phyloP scores from a whole-genome alignment of 1,140 invertebrate species.

The Trachymyrmex septentrionalis region DNA sequence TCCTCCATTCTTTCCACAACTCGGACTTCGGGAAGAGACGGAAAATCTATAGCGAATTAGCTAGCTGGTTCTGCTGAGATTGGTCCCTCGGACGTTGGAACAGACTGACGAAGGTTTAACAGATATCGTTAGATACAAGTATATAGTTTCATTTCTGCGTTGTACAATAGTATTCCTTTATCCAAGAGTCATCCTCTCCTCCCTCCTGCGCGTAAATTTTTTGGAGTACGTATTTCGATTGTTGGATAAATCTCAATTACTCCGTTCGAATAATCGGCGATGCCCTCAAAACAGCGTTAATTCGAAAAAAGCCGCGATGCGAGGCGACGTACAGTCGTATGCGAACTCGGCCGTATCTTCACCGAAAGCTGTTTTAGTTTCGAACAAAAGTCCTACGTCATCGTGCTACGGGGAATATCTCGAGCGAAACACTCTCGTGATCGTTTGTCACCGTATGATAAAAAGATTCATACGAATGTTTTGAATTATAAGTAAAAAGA shows the following conservation, averaged over 20 bases:
- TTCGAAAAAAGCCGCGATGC: not conserved
- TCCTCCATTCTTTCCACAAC: not conserved
- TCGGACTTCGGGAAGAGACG: not conserved
- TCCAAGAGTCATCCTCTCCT: not conserved
- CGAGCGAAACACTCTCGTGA: constrained; percentile 5
- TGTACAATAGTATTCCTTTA: not conserved
- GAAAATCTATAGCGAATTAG: not conserved
- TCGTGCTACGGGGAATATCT: not conserved
- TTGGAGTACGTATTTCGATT: not conserved
- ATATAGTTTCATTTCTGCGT: not conserved
- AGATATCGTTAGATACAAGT: not conserved
- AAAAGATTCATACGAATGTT: not conserved
- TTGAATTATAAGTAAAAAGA: constrained; percentile 15
- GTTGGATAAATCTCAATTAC: not conserved
- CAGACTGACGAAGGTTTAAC: constrained; percentile 22
- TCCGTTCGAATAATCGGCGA: constrained; percentile 38
- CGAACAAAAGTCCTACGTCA: not conserved
- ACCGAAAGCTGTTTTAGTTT: constrained; percentile 1
- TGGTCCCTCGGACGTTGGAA: constrained; percentile 14
- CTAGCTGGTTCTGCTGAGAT: not conserved
- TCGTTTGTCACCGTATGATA: not conserved
- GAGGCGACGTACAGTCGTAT: not conserved
- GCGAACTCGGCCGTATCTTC: not conserved
- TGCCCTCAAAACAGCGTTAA: constrained; percentile 21
- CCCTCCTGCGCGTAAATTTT: not conserved